Evolutionary conservation across 2,797 vertebrate species (phyloP).

Genomic region (Serranus cabrilla): DNA sequence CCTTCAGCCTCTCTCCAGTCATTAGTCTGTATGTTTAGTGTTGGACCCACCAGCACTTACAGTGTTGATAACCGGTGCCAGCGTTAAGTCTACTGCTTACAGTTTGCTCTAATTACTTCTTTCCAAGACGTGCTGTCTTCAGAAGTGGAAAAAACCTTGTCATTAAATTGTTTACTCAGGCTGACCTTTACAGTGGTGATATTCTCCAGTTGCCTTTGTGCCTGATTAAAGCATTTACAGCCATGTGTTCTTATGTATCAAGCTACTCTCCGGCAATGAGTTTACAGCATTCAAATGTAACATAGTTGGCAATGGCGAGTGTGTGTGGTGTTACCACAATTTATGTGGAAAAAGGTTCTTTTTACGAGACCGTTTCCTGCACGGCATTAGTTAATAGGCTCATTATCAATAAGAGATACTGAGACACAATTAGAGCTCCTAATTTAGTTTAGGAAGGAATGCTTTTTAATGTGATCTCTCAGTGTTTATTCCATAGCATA

Average conservation of each 20-base stretch:
- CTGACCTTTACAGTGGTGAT: slow-evolving; percentile 68
- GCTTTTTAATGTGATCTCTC: slow-evolving; percentile 57
- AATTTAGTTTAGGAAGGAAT: slow-evolving; percentile 64
- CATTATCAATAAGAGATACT: slow-evolving; percentile 79
- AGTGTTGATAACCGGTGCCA: slow-evolving; percentile 38
- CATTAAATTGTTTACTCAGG: slow-evolving; percentile 73
- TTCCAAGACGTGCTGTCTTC: slow-evolving; percentile 44
- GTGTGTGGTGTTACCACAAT: slow-evolving; percentile 63
- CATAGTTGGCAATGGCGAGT: slow-evolving; percentile 57
- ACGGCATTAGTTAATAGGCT: slow-evolving; percentile 74
- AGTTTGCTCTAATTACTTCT: slow-evolving; percentile 46
- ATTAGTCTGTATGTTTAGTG: slow-evolving; percentile 44
- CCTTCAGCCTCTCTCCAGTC: neutral
- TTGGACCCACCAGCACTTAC: slow-evolving; percentile 18
- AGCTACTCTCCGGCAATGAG: slow-evolving; percentile 49
- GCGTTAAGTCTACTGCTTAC: slow-evolving; percentile 12
- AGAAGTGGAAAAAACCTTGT: slow-evolving; percentile 22
- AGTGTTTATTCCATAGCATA: slow-evolving; percentile 65
- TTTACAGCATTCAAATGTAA: slow-evolving; percentile 61
- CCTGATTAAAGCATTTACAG: slow-evolving; percentile 62
- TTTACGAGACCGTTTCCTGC: slow-evolving; percentile 77
- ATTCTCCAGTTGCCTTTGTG: slow-evolving; percentile 57
- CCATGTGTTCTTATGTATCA: slow-evolving; percentile 51
- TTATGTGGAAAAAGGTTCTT: slow-evolving; percentile 80
- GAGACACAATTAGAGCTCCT: slow-evolving; percentile 68